phyloP scores from a whole-genome alignment of 1,140 invertebrate genomes.

The Lepidotrigona ventralis region DNA sequence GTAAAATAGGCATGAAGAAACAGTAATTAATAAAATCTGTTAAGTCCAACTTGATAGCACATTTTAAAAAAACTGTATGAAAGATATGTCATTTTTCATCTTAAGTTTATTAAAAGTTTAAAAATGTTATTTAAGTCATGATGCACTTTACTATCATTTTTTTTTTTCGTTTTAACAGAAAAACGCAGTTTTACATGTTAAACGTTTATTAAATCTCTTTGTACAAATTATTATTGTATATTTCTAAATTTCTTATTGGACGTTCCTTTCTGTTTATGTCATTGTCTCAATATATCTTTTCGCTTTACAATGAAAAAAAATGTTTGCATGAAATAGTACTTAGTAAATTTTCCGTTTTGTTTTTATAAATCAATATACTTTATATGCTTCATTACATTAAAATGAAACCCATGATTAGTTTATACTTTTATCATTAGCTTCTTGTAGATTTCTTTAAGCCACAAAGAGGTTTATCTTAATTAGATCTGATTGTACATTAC shows the following conservation, averaged over 20 bases:
- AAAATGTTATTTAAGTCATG: conserved; percentile 30
- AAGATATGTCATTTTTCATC: conserved; percentile 41
- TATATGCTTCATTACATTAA: conserved; percentile 22
- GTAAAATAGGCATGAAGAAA: conserved; percentile 69
- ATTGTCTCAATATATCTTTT: conserved; percentile 15
- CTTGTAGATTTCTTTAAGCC: conserved; percentile 38
- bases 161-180: neutral
- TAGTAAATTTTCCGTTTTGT: conserved; percentile 5
- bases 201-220: conserved; percentile 46
- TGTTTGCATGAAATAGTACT: conserved; percentile 12
- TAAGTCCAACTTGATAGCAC: conserved; percentile 55
- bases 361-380: conserved; percentile 11
- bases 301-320: neutral
- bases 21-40: conserved; percentile 61
- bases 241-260: conserved; percentile 24
- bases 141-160: conserved; percentile 18
- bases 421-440: conserved; percentile 21
- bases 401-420: conserved; percentile 26
- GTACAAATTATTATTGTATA: conserved; percentile 52
- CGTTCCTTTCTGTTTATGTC: conserved; percentile 18
- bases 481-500: conserved; percentile 65
- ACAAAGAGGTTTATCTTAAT: conserved; percentile 48
- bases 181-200: conserved; percentile 24
- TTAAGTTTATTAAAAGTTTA: conserved; percentile 43
- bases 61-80: conserved; percentile 52